These are phyloP conservation scores for Conchocele bisecta DNA, from an alignment of 2,888 invertebrate species.

Conservation along the genomic window DNA sequence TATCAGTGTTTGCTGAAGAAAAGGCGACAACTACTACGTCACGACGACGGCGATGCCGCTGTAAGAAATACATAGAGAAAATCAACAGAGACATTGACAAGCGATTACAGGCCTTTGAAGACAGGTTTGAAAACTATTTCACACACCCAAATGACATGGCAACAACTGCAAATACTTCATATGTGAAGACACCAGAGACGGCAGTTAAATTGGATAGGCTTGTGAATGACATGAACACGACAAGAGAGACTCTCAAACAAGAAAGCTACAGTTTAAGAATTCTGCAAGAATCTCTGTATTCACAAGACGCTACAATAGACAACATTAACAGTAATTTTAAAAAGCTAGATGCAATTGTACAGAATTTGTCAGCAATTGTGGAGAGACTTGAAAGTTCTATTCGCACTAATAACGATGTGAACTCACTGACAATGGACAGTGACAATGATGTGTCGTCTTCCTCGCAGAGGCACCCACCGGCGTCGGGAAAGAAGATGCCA, in stretches of 20 bases:
- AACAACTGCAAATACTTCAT: slow-evolving; percentile 22
- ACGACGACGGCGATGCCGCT: slow-evolving; percentile 35
- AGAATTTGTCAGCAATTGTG: slow-evolving; percentile 55
- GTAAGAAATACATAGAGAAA: slow-evolving; percentile 51
- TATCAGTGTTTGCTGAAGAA: slow-evolving; percentile 21
- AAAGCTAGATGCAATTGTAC: slow-evolving; percentile 56
- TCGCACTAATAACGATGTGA: slow-evolving; percentile 5
- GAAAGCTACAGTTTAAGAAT: slow-evolving; percentile 56
- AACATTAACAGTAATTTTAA: slow-evolving; percentile 56
- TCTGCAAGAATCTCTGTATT: slow-evolving; percentile 52
- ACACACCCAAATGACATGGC: background rate
- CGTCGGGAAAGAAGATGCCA: background rate
- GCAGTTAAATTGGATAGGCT: slow-evolving; percentile 42
- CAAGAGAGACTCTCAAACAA: slow-evolving; percentile 51
- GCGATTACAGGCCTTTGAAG: slow-evolving; percentile 51
- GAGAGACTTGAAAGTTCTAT: slow-evolving; percentile 54
- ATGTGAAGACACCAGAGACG: slow-evolving; percentile 22
- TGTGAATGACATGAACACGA: slow-evolving; percentile 45
- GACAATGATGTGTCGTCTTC: background rate
- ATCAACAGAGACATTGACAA: slow-evolving; percentile 47
- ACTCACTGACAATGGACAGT: background rate
- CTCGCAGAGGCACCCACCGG: no score
- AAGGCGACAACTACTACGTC: background rate
- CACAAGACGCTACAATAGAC: slow-evolving; percentile 56
- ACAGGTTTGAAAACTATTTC: slow-evolving; percentile 20